Evolutionary conservation across 2,797 vertebrate species (phyloP).

Genomic region (Gobio occitaniae): DNA sequence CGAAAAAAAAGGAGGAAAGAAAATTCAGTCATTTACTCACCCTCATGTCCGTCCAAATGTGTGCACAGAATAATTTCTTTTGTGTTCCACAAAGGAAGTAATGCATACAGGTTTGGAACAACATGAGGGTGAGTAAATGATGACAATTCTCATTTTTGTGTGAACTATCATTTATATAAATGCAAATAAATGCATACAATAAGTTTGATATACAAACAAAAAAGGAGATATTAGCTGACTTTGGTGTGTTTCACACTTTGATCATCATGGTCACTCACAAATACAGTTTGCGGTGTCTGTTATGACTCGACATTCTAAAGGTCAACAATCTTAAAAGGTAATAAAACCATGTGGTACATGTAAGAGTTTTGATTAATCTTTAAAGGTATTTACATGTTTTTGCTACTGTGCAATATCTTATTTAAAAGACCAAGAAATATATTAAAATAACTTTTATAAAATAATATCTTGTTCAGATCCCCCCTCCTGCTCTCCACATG

Average conservation of each 20-base stretch:
- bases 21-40: not conserved
- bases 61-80: not conserved
- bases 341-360: not conserved
- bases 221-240: not conserved
- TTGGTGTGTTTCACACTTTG: not conserved
- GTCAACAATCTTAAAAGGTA: not conserved
- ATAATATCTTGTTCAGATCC: not conserved
- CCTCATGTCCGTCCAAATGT: not conserved
- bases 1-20: not conserved
- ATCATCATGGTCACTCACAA: not conserved
- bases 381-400: constrained; percentile 20
- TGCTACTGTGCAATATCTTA: constrained; percentile 18
- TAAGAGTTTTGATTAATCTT: not conserved
- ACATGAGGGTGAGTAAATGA: not conserved
- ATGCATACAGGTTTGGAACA: not conserved
- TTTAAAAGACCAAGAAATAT: constrained; percentile 8
- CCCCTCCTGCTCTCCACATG: not conserved
- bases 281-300: not conserved
- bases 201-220: constrained; percentile 1
- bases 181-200: constrained; percentile 1
- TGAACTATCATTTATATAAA: not conserved
- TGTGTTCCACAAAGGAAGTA: not conserved
- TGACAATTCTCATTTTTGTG: not conserved
- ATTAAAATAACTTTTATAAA: not conserved
- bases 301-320: constrained; percentile 2